Percentiles rank a stretch among this genome's conserved stretches.
Conservation (phyloP, 2,797 vertebrate genomes). For the Buceros bicornis region DNA sequence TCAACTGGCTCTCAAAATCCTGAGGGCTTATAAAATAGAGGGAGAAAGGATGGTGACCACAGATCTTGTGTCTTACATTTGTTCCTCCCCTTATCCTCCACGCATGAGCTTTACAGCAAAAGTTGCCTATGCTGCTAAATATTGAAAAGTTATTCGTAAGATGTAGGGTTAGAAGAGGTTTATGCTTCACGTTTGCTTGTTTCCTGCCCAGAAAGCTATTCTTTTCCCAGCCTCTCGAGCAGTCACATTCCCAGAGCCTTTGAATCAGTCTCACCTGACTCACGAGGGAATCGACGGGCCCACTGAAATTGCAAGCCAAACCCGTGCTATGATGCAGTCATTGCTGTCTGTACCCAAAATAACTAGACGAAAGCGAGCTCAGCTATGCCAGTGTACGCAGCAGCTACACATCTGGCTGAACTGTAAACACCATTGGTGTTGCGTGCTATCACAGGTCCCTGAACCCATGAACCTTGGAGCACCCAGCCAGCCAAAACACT, state of each 20-base stretch:
- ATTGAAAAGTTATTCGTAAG: slow-evolving; percentile 23
- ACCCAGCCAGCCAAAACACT: neutral
- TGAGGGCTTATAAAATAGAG: neutral
- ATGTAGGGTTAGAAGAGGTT: neutral
- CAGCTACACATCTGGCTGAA: neutral
- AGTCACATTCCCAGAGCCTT: neutral
- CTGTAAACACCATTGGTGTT: neutral
- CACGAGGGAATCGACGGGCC: neutral
- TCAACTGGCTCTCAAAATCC: neutral
- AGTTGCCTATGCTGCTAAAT: slow-evolving; percentile 21
- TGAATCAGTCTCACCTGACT: neutral
- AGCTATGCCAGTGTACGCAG: neutral
- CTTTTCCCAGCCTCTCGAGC: neutral
- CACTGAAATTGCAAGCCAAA: fast-evolving
- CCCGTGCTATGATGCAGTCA: fast-evolving
- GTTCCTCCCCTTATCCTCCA: slow-evolving; percentile 11
- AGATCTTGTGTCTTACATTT: slow-evolving; percentile 16
- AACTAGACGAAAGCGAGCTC: neutral
- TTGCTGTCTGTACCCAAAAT: neutral
- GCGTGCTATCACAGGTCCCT: neutral
- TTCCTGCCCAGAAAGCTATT: neutral
- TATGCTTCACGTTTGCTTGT: neutral
- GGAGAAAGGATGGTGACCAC: neutral
- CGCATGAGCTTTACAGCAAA: neutral
- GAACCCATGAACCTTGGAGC: neutral